These are phyloP conservation scores for Pristionchus exspectatus DNA, from an alignment of 2,888 invertebrate species.

Conservation along the genomic window DNA sequence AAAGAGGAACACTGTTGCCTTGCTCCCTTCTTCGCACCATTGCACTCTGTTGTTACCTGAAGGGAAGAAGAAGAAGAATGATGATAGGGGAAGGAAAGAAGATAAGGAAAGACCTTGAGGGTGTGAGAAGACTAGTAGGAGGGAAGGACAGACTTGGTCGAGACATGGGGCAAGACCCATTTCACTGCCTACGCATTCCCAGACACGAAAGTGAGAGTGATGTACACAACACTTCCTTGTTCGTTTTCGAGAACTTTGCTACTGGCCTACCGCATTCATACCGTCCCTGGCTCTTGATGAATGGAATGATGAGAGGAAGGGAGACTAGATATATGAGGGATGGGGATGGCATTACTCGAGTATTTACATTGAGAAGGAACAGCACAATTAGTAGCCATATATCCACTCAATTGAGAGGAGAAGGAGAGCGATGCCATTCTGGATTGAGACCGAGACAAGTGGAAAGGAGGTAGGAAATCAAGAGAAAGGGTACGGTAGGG, in stretches of 20 bases:
- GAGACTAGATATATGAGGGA: conserved; percentile 12
- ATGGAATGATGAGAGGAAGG: background rate
- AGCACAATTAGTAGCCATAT: conserved; percentile 32
- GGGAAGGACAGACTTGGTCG: conserved; percentile 1
- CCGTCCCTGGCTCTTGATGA: no score
- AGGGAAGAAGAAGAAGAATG: conserved; percentile 30
- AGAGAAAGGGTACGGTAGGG: background rate
- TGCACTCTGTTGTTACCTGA: conserved; percentile 44
- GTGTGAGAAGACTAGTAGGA: background rate
- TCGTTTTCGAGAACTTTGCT: no score
- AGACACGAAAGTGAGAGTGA: no score
- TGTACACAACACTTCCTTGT: no score
- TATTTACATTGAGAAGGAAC: conserved; percentile 39
- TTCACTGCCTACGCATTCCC: background rate
- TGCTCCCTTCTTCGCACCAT: conserved; percentile 1
- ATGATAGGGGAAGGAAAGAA: conserved; percentile 14
- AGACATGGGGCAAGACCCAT: background rate
- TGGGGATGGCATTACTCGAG: conserved; percentile 28
- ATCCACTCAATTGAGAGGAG: conserved; percentile 38
- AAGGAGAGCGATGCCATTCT: conserved; percentile 14
- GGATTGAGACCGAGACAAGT: conserved; percentile 43
- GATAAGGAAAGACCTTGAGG: conserved; percentile 6
- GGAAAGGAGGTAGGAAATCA: background rate
- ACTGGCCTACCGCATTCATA: no score
- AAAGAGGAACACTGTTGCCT: conserved; percentile 17